Evolutionary conservation across 2,797 vertebrate species (phyloP), one percentile per base, ranked within the genome.

Genomic region (Sorex maritimensis): DNA sequence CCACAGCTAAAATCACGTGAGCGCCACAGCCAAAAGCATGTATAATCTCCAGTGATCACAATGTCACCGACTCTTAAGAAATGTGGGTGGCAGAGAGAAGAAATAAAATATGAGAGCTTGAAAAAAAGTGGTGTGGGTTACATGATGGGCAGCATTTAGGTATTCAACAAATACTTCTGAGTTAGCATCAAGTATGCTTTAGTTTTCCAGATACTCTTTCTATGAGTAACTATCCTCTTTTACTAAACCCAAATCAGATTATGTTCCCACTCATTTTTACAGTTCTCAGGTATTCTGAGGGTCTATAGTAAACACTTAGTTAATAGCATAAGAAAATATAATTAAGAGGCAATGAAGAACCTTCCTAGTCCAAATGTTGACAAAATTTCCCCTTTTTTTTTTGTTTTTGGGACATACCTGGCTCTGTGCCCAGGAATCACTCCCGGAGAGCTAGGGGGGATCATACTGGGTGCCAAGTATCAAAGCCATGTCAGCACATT

Each of bases 241-340:
- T 55, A 84, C 41, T 24, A 38, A 52, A 10, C 71, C 11, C 75
- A 38, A 82, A 52, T 52, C 24, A 44, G 5, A 88, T 78, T 88
- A 28, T 82, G 14, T 91, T 28, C 38, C 21, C 69, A 88, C 14
- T 88, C 38, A 61, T 89, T 89, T 85, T 58, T 4, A 55, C 63
- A 1, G n/a, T 79, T 80, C 77, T 91, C 1, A 68, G 23, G 10
- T 6, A 69, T 52, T 63, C 5, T n/a, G 14, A 11, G 38, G 5
- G 6, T 78, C 73, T 74, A 78, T 0, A 65, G 26, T 19, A 79
- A 85, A 83, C 3, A 85, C 34, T 34, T 34, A 34, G 49, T 52
- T 34, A 52, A 52, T 52, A 52, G 49, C 49, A 11, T 52, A 52
- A 52, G 49, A 92, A 73, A 86, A 15, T 24, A 80, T 89, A 49